Conservation (phyloP, 2,888 invertebrate genomes). For the Lepidochrysops patricia region DNA sequence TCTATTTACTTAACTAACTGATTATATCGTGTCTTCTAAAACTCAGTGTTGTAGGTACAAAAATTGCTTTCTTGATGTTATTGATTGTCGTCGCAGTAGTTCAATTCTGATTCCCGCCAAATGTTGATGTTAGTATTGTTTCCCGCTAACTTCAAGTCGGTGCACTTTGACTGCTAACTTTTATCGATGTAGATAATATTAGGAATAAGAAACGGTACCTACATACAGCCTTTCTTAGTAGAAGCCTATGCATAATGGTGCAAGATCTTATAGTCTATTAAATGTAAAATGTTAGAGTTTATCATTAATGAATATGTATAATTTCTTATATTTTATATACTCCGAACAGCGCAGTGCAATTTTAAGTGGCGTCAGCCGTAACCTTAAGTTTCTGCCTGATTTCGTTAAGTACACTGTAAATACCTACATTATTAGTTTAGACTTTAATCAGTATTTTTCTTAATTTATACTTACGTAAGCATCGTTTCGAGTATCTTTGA, state of each 20-base stretch:
- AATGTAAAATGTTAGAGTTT: constrained; percentile 30
- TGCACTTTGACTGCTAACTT: background rate
- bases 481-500: constrained; percentile 63
- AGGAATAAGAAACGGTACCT: constrained; percentile 41
- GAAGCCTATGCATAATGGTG: constrained; percentile 52
- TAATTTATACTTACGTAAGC: constrained; percentile 71
- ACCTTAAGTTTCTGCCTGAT: constrained; percentile 13
- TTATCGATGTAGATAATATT: constrained; percentile 14
- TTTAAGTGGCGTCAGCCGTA: constrained; percentile 14
- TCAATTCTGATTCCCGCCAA: background rate
- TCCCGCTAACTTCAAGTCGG: background rate
- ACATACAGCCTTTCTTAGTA: constrained; percentile 54
- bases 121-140: background rate
- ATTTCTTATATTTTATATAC: constrained; percentile 22
- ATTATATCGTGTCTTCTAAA: background rate
- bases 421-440: constrained; percentile 62
- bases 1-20: background rate
- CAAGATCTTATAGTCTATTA: constrained; percentile 31
- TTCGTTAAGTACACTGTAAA: constrained; percentile 55
- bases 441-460: constrained; percentile 69
- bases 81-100: background rate
- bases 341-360: constrained; percentile 28
- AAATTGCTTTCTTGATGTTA: background rate
- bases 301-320: constrained; percentile 24
- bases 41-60: constrained; percentile 9